A percentile compares a stretch with the other conserved stretches of the same genome.
Conservation (phyloP, 2,888 invertebrate species). For the Orgyia antiqua region DNA sequence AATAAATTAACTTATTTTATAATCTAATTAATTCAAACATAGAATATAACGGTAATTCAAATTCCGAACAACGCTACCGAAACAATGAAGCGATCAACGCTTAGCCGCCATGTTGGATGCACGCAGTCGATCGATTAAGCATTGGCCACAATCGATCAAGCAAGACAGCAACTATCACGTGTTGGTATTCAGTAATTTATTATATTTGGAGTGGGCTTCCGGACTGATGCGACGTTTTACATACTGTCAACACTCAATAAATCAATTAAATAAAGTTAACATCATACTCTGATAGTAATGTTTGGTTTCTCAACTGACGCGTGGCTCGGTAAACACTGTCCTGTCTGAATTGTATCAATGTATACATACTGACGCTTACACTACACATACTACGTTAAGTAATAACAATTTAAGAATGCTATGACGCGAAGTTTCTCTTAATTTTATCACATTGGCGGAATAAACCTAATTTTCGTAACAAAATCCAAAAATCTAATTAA, state of each 20-base stretch:
- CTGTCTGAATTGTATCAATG: neutral
- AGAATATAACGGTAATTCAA: conserved; percentile 19
- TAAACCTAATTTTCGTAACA: no score
- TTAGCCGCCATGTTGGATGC: conserved; percentile 47
- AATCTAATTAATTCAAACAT: conserved; percentile 5
- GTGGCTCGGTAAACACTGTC: conserved; percentile 3
- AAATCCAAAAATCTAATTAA: no score
- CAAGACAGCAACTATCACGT: conserved; percentile 42
- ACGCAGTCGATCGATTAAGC: conserved; percentile 46
- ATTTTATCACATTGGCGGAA: no score
- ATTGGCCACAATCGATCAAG: conserved; percentile 48
- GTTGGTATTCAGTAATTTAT: conserved; percentile 57
- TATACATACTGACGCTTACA: neutral
- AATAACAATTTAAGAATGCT: no score
- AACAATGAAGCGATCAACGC: conserved; percentile 48
- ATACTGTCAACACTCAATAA: conserved; percentile 70
- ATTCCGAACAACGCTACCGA: conserved; percentile 30
- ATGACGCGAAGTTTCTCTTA: no score
- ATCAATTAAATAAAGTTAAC: conserved; percentile 64
- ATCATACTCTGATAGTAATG: conserved; percentile 44
- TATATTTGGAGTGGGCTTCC: conserved; percentile 65
- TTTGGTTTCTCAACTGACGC: conserved; percentile 4
- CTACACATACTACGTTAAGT: no score
- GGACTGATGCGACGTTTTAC: conserved; percentile 42
- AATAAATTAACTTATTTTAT: no score